Evolutionary conservation across 2,797 vertebrate species (phyloP).

Genomic region (Lepus oiostolus): DNA sequence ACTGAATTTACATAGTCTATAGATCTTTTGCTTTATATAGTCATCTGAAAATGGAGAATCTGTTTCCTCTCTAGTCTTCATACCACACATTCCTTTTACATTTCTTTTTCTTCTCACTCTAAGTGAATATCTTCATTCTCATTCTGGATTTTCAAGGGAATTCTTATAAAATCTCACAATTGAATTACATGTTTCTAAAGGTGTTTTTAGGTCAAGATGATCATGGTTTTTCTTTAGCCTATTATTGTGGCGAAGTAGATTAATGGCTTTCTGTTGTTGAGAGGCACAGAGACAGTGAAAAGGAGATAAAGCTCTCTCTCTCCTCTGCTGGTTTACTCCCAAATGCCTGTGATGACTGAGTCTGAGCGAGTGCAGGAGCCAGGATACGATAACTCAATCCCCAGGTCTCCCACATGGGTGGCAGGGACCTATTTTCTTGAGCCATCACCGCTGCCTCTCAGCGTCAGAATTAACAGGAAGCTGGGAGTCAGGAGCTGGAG

Average conservation of each 20-base stretch:
- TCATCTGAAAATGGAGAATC: not conserved
- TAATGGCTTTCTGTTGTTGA: not conserved
- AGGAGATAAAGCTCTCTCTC: no score
- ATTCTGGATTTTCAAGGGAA: not conserved
- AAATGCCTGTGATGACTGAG: no score
- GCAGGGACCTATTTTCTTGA: no score
- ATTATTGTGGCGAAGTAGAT: slow-evolving; percentile 16
- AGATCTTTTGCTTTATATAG: not conserved
- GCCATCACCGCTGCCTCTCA: no score
- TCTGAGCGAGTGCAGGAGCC: no score
- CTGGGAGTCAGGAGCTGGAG: no score
- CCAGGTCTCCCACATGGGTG: no score
- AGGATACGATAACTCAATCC: no score
- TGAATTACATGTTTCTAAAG: slow-evolving; percentile 1
- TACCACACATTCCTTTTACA: not conserved
- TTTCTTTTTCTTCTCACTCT: not conserved
- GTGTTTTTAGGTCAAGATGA: not conserved
- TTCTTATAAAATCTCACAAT: slow-evolving; percentile 4
- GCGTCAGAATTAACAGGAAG: no score
- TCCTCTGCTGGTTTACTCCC: no score
- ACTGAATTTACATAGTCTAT: not conserved
- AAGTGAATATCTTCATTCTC: not conserved
- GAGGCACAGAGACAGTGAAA: not conserved
- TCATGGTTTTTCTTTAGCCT: slow-evolving; percentile 8
- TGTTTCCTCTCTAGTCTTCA: not conserved